These are phyloP conservation scores for Panthera uncia DNA, from an alignment of 2,113 vertebrate species.

Conservation along the genomic window DNA sequence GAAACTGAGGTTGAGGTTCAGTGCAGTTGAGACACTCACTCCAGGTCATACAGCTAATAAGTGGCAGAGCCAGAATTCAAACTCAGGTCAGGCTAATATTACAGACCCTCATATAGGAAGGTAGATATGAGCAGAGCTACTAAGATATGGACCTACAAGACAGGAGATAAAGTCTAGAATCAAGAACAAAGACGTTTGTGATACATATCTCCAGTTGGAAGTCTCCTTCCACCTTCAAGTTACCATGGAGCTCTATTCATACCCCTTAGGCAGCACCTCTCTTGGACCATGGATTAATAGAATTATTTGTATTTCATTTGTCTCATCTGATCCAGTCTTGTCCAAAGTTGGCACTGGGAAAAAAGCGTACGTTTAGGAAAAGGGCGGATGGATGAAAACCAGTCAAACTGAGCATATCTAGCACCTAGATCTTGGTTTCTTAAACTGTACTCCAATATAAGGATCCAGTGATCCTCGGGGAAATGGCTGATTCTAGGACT, in stretches of 20 bases:
- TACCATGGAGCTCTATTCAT: background rate
- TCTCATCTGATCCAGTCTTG: background rate
- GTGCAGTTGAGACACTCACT: background rate
- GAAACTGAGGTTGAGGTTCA: background rate
- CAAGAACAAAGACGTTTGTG: background rate
- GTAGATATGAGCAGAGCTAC: background rate
- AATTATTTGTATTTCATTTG: background rate
- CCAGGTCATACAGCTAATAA: background rate
- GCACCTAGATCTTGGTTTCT: background rate
- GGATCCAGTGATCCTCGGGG: background rate
- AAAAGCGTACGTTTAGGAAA: background rate
- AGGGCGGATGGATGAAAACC: background rate
- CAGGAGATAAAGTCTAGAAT: background rate
- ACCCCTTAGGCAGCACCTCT: too few species aligned
- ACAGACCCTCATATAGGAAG: background rate
- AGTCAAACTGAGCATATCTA: background rate
- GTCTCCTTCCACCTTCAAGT: background rate
- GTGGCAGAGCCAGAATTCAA: background rate
- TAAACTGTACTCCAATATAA: background rate
- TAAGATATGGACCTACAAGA: background rate
- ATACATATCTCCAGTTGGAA: background rate
- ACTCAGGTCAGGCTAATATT: background rate
- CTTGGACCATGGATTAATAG: background rate
- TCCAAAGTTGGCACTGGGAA: background rate
- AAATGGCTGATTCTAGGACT: background rate